A percentile compares a stretch with the other conserved stretches of the same genome.
Evolutionary conservation across 2,888 invertebrate genomes (phyloP).

Genomic region (Dasysyrphus tricinctus): DNA sequence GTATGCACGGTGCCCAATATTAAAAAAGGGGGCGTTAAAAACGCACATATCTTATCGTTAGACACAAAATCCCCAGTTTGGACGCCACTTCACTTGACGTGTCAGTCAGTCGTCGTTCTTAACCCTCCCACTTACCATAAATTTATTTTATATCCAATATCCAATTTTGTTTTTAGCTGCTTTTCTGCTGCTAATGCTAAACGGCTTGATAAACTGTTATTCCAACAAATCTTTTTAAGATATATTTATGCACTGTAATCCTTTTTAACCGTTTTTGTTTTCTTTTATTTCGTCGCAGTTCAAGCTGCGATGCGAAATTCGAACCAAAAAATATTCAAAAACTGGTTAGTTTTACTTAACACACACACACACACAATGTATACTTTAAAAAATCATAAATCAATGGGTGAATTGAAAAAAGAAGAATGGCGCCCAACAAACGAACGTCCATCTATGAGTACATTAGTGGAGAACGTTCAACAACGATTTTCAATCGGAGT

Average conservation of each 20-base stretch:
- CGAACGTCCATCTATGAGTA: slow-evolving; percentile 48
- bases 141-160: slow-evolving; percentile 74
- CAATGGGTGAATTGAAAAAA: slow-evolving; percentile 11
- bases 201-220: slow-evolving; percentile 28
- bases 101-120: slow-evolving; percentile 47
- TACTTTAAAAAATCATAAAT: slow-evolving; percentile 31
- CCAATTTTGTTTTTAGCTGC: slow-evolving; percentile 54
- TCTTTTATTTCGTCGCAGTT: slow-evolving; percentile 27
- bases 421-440: slow-evolving; percentile 40
- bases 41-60: slow-evolving; percentile 49
- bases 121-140: slow-evolving; percentile 71
- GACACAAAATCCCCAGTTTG: slow-evolving; percentile 26
- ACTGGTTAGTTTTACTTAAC: slow-evolving; percentile 28
- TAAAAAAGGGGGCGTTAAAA: slow-evolving; percentile 59
- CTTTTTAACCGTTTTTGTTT: slow-evolving; percentile 37
- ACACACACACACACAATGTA: slow-evolving; percentile 16
- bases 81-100: slow-evolving; percentile 43
- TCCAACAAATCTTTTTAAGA: slow-evolving; percentile 37
- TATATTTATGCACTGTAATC: slow-evolving; percentile 66
- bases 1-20: slow-evolving; percentile 24
- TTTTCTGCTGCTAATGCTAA: slow-evolving; percentile 31
- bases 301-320: slow-evolving; percentile 19
- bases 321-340: slow-evolving; percentile 6
- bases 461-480: slow-evolving; percentile 39
- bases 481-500: slow-evolving; percentile 42